These are phyloP conservation scores for Oryctes rhinoceros DNA, from an alignment of 1,140 invertebrate species.

Conservation along the genomic window DNA sequence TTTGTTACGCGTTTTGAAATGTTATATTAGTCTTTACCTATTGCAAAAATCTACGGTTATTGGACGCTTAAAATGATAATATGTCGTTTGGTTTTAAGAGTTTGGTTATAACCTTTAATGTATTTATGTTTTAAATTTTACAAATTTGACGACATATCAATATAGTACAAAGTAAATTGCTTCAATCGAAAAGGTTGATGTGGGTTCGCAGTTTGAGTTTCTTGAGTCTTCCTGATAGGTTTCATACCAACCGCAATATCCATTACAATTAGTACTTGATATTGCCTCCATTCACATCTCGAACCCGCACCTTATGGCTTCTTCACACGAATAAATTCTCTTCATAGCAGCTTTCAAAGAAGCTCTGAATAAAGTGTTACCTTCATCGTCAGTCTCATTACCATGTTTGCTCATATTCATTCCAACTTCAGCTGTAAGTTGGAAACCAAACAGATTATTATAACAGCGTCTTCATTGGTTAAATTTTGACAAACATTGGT, in stretches of 20 bases:
- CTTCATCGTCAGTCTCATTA: background rate
- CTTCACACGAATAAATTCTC: background rate
- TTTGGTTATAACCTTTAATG: too few relatives aligned
- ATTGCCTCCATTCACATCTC: background rate
- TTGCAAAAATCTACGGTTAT: too few relatives aligned
- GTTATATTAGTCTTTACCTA: too few relatives aligned
- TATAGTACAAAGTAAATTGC: background rate
- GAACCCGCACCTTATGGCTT: background rate
- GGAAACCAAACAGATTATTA: background rate
- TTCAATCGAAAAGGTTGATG: background rate
- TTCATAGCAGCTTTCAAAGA: background rate
- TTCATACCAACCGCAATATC: constrained; percentile 1
- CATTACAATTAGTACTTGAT: background rate
- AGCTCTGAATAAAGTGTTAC: background rate
- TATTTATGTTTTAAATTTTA: too few relatives aligned
- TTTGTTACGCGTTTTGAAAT: too few relatives aligned
- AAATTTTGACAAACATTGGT: background rate
- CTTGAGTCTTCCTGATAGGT: background rate
- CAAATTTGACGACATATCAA: background rate
- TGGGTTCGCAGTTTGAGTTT: background rate
- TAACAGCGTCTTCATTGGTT: background rate
- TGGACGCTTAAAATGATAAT: too few relatives aligned
- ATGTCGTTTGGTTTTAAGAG: too few relatives aligned
- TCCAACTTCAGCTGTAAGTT: background rate
- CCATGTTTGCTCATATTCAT: background rate